phyloP scores from a whole-genome alignment of 2,888 invertebrate genomes.

The Eudemis profundana region DNA sequence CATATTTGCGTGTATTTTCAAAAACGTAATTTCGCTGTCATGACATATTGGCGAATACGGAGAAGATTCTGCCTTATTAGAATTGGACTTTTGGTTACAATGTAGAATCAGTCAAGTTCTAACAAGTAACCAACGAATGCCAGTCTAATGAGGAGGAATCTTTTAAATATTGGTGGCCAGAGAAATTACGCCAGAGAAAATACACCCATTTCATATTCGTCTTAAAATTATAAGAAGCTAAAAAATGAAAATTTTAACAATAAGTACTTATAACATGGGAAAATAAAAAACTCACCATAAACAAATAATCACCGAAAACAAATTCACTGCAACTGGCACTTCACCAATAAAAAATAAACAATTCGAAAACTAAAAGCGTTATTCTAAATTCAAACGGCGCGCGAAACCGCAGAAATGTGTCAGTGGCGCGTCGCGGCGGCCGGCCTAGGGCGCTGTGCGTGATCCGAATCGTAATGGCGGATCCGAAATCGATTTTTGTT shows the following conservation, averaged over 20 bases:
- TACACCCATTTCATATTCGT: too few species aligned
- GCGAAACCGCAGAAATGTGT: slow-evolving; percentile 81
- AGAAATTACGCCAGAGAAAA: too few species aligned
- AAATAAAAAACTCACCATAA: slow-evolving; percentile 37
- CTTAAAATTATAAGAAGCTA: background rate
- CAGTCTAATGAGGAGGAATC: too few species aligned
- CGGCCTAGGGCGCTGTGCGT: slow-evolving; percentile 78
- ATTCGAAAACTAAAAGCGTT: slow-evolving; percentile 57
- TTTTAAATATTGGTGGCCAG: too few species aligned
- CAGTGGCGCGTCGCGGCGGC: slow-evolving; percentile 80
- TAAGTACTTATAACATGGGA: too few species aligned
- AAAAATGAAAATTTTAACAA: background rate
- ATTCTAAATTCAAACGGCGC: slow-evolving; percentile 82
- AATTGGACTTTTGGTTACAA: too few species aligned
- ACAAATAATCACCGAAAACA: slow-evolving; percentile 55
- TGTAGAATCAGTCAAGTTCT: too few species aligned
- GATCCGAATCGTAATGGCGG: slow-evolving; percentile 69
- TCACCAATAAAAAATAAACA: slow-evolving; percentile 59
- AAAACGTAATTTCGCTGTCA: too few species aligned
- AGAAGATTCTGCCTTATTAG: too few species aligned
- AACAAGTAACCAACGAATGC: too few species aligned
- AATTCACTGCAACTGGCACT: slow-evolving; percentile 36
- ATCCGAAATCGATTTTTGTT: slow-evolving; percentile 64
- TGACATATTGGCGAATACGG: too few species aligned
- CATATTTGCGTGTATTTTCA: too few species aligned